Percentiles rank a stretch among this genome's conserved stretches.
Conservation (phyloP, 2,113 vertebrate genomes). For the Rutilus rutilus region DNA sequence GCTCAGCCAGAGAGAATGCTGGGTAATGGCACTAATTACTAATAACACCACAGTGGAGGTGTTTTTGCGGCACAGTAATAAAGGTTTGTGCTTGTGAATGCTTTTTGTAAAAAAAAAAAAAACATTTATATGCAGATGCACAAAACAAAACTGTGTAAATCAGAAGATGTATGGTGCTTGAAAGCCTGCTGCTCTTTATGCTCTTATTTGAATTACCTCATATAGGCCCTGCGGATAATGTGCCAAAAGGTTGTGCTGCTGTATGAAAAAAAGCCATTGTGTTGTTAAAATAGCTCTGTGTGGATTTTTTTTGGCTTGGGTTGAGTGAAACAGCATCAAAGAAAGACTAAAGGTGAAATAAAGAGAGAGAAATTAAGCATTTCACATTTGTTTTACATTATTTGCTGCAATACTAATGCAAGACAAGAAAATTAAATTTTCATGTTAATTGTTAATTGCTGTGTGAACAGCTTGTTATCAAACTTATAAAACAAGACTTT, state of each 20-base stretch:
- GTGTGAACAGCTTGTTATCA: no score
- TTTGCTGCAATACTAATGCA: neutral
- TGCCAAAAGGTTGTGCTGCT: neutral
- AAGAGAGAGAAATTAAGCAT: neutral
- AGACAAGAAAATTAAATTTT: neutral
- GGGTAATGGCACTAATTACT: conserved; percentile 58
- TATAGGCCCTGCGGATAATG: neutral
- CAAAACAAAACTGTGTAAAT: conserved; percentile 13
- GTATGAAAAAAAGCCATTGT: conserved; percentile 9
- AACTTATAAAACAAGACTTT: no score
- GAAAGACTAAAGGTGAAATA: neutral
- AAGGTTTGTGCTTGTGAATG: conserved; percentile 45
- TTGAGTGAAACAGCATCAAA: neutral
- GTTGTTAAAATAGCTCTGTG: neutral
- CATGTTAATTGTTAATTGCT: no score
- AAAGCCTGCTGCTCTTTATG: neutral
- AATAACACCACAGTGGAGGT: conserved; percentile 52
- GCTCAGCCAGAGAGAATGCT: conserved; percentile 51
- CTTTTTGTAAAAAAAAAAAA: conserved; percentile 40
- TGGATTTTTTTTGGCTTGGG: neutral
- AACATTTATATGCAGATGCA: conserved; percentile 53
- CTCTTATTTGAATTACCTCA: conserved; percentile 20
- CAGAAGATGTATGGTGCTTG: neutral
- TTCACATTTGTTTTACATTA: neutral
- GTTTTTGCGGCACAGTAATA: conserved; percentile 36